Conservation (phyloP, 2,113 vertebrate species). For the Aptenodytes patagonicus region DNA sequence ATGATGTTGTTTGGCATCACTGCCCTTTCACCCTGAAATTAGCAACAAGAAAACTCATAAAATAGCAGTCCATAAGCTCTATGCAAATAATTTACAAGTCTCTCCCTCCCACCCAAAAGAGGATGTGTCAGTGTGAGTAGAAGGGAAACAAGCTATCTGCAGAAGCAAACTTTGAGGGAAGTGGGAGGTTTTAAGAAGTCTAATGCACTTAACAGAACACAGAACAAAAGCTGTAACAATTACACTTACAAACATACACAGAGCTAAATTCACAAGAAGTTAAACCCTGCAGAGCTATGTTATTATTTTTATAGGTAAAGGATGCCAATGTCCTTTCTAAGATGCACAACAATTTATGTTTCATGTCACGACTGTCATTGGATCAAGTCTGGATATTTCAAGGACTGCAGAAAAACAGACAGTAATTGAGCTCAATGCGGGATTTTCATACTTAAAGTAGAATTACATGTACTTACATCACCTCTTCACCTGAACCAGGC, state of each 20-base stretch:
- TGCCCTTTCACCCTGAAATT: background rate
- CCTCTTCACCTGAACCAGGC: conserved; percentile 59
- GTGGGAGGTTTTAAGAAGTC: background rate
- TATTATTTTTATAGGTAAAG: fast-evolving
- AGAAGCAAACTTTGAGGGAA: background rate
- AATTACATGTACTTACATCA: conserved; percentile 61
- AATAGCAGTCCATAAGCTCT: background rate
- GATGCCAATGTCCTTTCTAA: background rate
- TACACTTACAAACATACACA: background rate
- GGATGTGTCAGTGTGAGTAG: background rate
- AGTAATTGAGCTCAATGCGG: background rate
- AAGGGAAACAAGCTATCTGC: background rate
- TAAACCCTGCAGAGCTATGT: background rate
- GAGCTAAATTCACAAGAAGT: background rate
- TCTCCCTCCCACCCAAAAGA: background rate
- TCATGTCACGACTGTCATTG: background rate
- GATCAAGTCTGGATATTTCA: background rate
- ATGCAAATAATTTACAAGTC: background rate
- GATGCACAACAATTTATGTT: background rate
- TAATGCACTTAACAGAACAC: no score
- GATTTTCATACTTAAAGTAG: conserved; percentile 45
- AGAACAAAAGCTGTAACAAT: background rate
- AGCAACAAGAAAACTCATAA: background rate
- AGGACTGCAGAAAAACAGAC: conserved; percentile 6
- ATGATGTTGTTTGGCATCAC: background rate